Base-by-base conservation (phyloP, 2,797 vertebrate genomes). In the Pelobates cultripes region DNA sequence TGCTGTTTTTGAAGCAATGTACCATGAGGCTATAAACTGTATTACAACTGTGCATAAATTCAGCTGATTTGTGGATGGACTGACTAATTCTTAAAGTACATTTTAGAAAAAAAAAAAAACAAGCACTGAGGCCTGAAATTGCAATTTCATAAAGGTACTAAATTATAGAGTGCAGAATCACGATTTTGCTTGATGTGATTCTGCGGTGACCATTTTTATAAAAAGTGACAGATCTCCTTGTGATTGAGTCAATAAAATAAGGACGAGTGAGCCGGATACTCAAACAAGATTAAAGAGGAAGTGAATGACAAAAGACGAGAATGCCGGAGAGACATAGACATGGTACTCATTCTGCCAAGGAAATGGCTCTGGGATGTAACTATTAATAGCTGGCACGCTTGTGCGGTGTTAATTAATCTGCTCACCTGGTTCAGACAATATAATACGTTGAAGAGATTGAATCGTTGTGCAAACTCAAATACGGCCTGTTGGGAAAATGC, bases 41-140 rank as follows among this genome's bases (percentile, higher is more conserved):
- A 96, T 97, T 98, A 98, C 97, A 98, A 97, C 97, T 95, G 94
- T 95, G 96, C 96, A 97, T 98, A 98, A 98, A 99, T 98, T 97
- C 96, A 94, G 94, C 97, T 97, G 97, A 98, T 99, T 99, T 98
- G 97, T 98, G 97, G 96, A 95, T 95, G 93, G 95, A 98, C 96
- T 96, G 96, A 97, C 97, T 99, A 99, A 99, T 99, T 99, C 97
- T 96, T 98, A 97, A 97, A 99, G 97, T 98, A 99, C 97, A 97
- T 98, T 98, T 98, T 97, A 96, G 96, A 97, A 98, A 98, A 15
- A 57, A 57, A 96, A 99, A 97, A 98, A 96, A 98, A 97, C 96
- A 99, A 98, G 97, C 97, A 99, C 95, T 96, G 96, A 99, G 97
- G 96, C 97, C 97, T 99, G 97, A 99, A 99, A 99, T 98, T 99